Conservation (phyloP, 2,797 vertebrate species). For the Gobionotothen gibberifrons region DNA sequence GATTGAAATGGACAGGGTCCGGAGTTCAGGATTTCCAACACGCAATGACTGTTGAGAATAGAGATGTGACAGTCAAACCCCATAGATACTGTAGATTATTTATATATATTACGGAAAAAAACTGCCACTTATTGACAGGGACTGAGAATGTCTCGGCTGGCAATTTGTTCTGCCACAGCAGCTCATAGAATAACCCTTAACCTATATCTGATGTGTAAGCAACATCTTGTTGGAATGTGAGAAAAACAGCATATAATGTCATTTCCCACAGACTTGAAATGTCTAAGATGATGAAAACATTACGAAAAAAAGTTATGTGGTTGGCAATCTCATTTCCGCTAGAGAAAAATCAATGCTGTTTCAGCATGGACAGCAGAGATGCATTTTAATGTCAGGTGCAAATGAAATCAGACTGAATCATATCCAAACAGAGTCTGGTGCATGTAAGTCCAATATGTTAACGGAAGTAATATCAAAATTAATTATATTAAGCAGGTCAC, state of each 20-base stretch:
- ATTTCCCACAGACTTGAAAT: constrained; percentile 9
- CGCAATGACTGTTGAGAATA: not conserved
- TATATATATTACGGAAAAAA: too few relatives aligned
- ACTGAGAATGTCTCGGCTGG: not conserved
- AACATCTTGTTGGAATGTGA: constrained; percentile 13
- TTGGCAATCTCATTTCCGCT: constrained; percentile 33
- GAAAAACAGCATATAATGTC: not conserved
- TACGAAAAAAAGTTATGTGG: constrained; percentile 22
- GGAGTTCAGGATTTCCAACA: not conserved
- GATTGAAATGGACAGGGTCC: not conserved
- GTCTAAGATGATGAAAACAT: constrained; percentile 41
- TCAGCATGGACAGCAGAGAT: constrained; percentile 13
- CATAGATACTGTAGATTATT: not conserved
- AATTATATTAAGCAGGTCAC: constrained; percentile 39
- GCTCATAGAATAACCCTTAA: not conserved
- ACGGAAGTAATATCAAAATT: constrained; percentile 44
- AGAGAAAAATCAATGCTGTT: constrained; percentile 33
- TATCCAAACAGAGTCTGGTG: not conserved
- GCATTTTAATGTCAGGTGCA: constrained; percentile 33
- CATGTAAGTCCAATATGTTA: constrained; percentile 17
- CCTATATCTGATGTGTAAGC: not conserved
- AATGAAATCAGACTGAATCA: constrained; percentile 37
- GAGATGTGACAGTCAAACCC: not conserved
- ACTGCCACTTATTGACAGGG: not conserved
- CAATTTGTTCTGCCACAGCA: not conserved